Base-by-base conservation (phyloP, 2,797 vertebrate species). In the Sorex maritimensis region DNA sequence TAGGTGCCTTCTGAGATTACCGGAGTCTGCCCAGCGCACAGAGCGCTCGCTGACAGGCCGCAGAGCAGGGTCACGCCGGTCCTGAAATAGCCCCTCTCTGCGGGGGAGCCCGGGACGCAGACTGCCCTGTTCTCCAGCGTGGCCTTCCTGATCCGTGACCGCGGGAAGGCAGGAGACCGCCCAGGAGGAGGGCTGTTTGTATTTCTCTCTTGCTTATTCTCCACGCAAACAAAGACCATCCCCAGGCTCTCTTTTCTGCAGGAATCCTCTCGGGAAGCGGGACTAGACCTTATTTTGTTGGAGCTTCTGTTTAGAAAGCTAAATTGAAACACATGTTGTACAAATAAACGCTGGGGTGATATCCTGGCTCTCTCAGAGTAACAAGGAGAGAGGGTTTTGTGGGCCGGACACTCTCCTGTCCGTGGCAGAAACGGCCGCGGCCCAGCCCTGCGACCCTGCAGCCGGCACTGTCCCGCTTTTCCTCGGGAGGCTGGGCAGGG, bases 281-380 rank as follows among this genome's bases (percentile, higher is more conserved):
- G 84, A 93, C 93, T 96, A 6, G 44, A 75, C 13, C 58, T 86
- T 34, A 86, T 55, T 44, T 15, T 34, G 81, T 74, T 94, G 93
- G 94, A 93, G 95, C 96, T 81, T 96, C 17, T 88, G 0, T 96
- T 98, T 96, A 97, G 63, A 96, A 96, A 97, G 69, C 78, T 95
- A 98, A 97, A 97, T 71, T 93, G 95, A 98, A 94, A 97, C 96
- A 97, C 83, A 97, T 96, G 95, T 90, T 95, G 49, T 46, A 74
- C 52, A 96, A 95, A 97, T 96, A 97, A 98, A 97, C 81, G 95
- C 38, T 92, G 83, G 90, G 81, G 65, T 75, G 65, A 68, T 92
- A 84, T 88, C 38, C 61, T 68, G 75, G 72, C 72, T 83, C 85
- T 97, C 96, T 94, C 81, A 86, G 96, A 97, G 95, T 92, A 89